Percentiles rank a stretch among this genome's conserved stretches.
Evolutionary conservation across 2,888 invertebrate species (phyloP).

Genomic region (Agrilus mali): DNA sequence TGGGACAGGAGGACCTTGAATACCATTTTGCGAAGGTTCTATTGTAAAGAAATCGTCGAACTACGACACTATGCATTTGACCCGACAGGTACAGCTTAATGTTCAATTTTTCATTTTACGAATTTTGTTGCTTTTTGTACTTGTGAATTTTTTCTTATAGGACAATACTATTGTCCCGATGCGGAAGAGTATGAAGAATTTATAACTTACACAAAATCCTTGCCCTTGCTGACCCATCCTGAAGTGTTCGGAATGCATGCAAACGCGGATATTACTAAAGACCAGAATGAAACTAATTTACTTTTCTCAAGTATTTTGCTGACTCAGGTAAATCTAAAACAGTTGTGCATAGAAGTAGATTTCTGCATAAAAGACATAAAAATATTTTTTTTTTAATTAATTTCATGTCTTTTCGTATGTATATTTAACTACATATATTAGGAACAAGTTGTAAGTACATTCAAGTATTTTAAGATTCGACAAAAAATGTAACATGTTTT

Average conservation of each 20-base stretch:
- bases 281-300: constrained; percentile 73
- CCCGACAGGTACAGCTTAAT: constrained; percentile 37
- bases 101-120: too few relatives aligned
- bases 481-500: too few relatives aligned
- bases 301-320: constrained; percentile 62
- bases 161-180: constrained; percentile 58
- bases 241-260: constrained; percentile 86
- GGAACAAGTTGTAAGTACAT: too few relatives aligned
- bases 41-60: constrained; percentile 54
- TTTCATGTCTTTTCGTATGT: too few relatives aligned
- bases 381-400: too few relatives aligned
- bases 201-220: constrained; percentile 48
- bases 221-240: constrained; percentile 70
- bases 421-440: too few relatives aligned
- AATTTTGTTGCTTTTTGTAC: too few relatives aligned
- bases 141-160: constrained; percentile 27
- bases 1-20: constrained; percentile 83
- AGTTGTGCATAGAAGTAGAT: too few relatives aligned
- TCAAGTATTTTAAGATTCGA: too few relatives aligned
- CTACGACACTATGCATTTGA: constrained; percentile 55
- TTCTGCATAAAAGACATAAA: too few relatives aligned
- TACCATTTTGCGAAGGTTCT: constrained; percentile 72
- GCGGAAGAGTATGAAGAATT: constrained; percentile 61
- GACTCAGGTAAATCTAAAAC: constrained; percentile 51
- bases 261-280: constrained; percentile 87